These are phyloP conservation scores for Leptinotarsa peninsularis DNA, from an alignment of 2,888 invertebrate genomes.

Conservation along the genomic window DNA sequence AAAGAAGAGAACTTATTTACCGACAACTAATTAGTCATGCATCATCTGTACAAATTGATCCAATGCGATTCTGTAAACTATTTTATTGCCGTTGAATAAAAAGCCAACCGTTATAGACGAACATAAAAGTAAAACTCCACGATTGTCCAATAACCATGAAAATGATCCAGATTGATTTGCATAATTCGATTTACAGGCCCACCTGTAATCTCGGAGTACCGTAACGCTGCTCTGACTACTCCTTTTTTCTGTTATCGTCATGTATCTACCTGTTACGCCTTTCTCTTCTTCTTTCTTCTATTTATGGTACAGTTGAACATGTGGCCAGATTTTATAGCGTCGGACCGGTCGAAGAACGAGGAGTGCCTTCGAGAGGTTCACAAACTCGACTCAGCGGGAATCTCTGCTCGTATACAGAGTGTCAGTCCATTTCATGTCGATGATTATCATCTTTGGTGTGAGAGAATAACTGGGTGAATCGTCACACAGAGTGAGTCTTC, in stretches of 20 bases:
- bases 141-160: constrained; percentile 15
- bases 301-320: constrained; percentile 21
- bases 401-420: not conserved
- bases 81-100: not conserved
- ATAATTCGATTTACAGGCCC: constrained; percentile 30
- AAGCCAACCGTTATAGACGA: not conserved
- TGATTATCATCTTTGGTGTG: not conserved
- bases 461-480: not conserved
- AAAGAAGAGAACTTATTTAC: not conserved
- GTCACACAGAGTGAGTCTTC: too few relatives aligned
- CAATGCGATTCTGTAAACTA: not conserved
- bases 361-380: constrained; percentile 23
- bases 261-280: constrained; percentile 28
- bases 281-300: constrained; percentile 30
- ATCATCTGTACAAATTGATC: not conserved
- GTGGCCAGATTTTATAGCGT: constrained; percentile 12
- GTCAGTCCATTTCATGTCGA: not conserved
- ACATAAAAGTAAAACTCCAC: not conserved
- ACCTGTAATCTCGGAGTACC: constrained; percentile 27
- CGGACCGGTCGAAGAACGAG: constrained; percentile 28
- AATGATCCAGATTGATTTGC: constrained; percentile 22
- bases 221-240: constrained; percentile 7
- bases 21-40: not conserved
- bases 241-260: constrained; percentile 19
- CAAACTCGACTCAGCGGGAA: constrained; percentile 4